Evolutionary conservation across 2,888 invertebrate species (phyloP).

Genomic region (Xestia c-nigrum): DNA sequence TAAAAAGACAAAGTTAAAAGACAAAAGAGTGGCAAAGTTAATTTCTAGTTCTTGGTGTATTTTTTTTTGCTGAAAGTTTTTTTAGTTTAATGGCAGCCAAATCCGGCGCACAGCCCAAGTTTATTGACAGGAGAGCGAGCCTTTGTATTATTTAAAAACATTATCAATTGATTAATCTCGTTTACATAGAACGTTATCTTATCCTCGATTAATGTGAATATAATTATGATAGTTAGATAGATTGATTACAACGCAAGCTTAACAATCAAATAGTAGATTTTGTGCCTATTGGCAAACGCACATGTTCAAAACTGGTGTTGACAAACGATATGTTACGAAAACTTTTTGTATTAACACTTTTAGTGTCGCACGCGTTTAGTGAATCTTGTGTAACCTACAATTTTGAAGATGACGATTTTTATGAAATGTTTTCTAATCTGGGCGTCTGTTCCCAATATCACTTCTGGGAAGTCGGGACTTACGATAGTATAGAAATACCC

Average conservation of each 20-base stretch:
- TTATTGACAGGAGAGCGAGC: not conserved
- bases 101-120: constrained; percentile 26
- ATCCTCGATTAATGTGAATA: constrained; percentile 69
- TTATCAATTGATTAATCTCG: constrained; percentile 66
- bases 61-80: not conserved
- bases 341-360: constrained; percentile 54
- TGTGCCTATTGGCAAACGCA: constrained; percentile 62
- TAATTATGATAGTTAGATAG: constrained; percentile 66
- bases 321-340: constrained; percentile 60
- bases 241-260: constrained; percentile 66
- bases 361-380: constrained; percentile 64
- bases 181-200: constrained; percentile 71
- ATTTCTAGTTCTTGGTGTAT: not conserved
- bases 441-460: constrained; percentile 59
- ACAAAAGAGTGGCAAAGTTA: no score
- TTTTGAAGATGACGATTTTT: constrained; percentile 72
- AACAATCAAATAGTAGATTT: constrained; percentile 64
- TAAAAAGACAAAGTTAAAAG: no score
- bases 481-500: constrained; percentile 60
- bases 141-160: constrained; percentile 1
- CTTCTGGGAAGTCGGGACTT: constrained; percentile 71
- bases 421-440: constrained; percentile 66
- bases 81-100: constrained; percentile 34
- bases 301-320: constrained; percentile 59
- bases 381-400: constrained; percentile 74